Conservation (phyloP, 2,113 vertebrate species). For the Epinephelus lanceolatus region DNA sequence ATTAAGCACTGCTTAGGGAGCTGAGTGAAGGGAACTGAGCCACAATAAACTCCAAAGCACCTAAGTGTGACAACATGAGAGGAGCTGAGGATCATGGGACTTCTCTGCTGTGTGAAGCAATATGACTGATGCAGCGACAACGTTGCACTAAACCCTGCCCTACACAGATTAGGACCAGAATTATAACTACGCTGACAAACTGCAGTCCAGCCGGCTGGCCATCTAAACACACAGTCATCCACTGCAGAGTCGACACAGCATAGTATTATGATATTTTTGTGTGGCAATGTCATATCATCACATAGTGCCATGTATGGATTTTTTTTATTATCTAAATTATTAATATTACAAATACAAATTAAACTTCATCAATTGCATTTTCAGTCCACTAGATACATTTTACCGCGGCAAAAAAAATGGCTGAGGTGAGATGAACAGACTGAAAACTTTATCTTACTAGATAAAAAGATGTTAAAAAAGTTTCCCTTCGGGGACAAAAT, state of each 20-base stretch:
- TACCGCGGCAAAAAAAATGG: too few species aligned
- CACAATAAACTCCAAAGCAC: slow-evolving; percentile 31
- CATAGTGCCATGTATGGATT: too few species aligned
- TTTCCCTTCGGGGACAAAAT: too few species aligned
- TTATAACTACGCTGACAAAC: slow-evolving; percentile 44
- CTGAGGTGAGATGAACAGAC: too few species aligned
- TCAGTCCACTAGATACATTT: too few species aligned
- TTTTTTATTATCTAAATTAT: too few species aligned
- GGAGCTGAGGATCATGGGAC: slow-evolving; percentile 36
- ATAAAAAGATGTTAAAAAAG: too few species aligned
- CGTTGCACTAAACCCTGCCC: slow-evolving; percentile 39
- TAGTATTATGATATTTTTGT: too few species aligned
- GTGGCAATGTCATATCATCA: too few species aligned
- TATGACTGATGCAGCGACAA: slow-evolving; percentile 36
- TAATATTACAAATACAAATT: too few species aligned
- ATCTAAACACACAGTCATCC: slow-evolving; percentile 43
- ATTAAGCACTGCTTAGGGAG: slow-evolving; percentile 20
- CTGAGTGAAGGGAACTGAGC: slow-evolving; percentile 6
- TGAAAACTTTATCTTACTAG: too few species aligned
- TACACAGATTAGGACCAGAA: slow-evolving; percentile 53
- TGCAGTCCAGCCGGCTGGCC: slow-evolving; percentile 44
- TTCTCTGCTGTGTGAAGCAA: slow-evolving; percentile 50
- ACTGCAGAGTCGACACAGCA: slow-evolving; percentile 21
- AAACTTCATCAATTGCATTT: too few species aligned
- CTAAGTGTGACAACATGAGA: slow-evolving; percentile 21